These are phyloP conservation scores for Melanotaenia pygmaea DNA, from an alignment of 2,797 vertebrate genomes.

Conservation along the genomic window DNA sequence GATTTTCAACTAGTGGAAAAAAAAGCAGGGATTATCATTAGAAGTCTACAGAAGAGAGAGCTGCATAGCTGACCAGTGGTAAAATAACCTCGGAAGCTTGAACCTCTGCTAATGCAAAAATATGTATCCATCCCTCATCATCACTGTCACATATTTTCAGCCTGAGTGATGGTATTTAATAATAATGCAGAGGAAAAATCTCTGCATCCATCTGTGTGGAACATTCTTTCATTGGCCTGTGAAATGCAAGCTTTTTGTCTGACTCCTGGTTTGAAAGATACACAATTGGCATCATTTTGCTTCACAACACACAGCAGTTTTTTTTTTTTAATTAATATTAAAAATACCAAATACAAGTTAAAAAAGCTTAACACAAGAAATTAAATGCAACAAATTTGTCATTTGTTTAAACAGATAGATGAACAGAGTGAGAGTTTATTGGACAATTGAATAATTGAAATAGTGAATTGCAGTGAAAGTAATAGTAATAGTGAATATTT, in stretches of 20 bases:
- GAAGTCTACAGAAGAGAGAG: too few relatives aligned
- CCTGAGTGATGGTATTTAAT: background rate
- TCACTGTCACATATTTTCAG: conserved; percentile 6
- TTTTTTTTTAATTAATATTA: background rate
- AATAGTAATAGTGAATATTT: background rate
- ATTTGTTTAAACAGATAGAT: too few relatives aligned
- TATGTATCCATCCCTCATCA: background rate
- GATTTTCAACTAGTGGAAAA: conserved; percentile 10
- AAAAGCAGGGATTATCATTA: background rate
- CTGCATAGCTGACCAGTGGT: too few relatives aligned
- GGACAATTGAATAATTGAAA: too few relatives aligned
- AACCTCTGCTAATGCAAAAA: background rate
- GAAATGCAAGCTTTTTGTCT: conserved; percentile 15
- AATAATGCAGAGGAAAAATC: conserved; percentile 11
- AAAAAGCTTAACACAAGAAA: too few relatives aligned
- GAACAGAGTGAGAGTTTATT: too few relatives aligned
- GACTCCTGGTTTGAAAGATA: conserved; percentile 9
- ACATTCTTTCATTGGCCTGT: conserved; percentile 31
- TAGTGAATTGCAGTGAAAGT: too few relatives aligned
- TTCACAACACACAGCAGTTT: background rate
- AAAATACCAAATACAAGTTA: too few relatives aligned
- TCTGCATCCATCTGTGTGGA: conserved; percentile 23
- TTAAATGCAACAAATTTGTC: too few relatives aligned
- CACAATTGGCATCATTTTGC: background rate
- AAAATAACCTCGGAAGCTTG: background rate